phyloP scores from a whole-genome alignment of 2,888 invertebrate genomes.

The Oxyteleia sp. region DNA sequence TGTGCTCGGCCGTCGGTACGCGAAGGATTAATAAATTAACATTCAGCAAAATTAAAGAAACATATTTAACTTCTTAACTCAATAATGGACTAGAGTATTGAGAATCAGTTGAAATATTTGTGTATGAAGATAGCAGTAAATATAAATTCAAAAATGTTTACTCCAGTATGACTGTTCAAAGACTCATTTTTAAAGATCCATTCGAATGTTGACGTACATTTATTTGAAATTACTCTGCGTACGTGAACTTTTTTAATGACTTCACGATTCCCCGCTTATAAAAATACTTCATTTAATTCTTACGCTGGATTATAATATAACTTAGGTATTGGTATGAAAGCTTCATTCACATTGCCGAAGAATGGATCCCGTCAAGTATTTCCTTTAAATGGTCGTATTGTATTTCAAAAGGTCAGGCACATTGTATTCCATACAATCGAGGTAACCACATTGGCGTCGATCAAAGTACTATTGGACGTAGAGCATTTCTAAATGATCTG shows the following conservation, averaged over 20 bases:
- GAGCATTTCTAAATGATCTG: constrained; percentile 53
- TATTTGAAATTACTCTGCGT: not conserved
- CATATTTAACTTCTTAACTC: too few relatives aligned
- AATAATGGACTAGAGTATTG: too few relatives aligned
- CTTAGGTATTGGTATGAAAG: not conserved
- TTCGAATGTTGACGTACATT: not conserved
- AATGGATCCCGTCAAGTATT: constrained; percentile 38
- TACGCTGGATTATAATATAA: not conserved
- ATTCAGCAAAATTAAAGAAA: too few relatives aligned
- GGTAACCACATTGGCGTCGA: constrained; percentile 40
- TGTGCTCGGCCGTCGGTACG: too few relatives aligned
- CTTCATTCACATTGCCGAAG: constrained; percentile 23
- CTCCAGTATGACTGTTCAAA: too few relatives aligned
- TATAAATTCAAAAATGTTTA: too few relatives aligned
- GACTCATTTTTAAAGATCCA: too few relatives aligned
- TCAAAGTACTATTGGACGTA: constrained; percentile 45
- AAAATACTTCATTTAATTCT: not conserved
- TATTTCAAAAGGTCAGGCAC: constrained; percentile 32
- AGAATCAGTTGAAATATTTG: too few relatives aligned
- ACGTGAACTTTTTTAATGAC: not conserved
- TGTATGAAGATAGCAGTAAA: too few relatives aligned
- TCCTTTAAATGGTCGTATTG: constrained; percentile 14
- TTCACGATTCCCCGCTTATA: not conserved
- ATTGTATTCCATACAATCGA: constrained; percentile 39
- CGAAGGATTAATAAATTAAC: too few relatives aligned